Evolutionary conservation across 2,797 vertebrate genomes (phyloP), one percentile per base, ranked within the genome.

Genomic region (Hafferia zeledoni): DNA sequence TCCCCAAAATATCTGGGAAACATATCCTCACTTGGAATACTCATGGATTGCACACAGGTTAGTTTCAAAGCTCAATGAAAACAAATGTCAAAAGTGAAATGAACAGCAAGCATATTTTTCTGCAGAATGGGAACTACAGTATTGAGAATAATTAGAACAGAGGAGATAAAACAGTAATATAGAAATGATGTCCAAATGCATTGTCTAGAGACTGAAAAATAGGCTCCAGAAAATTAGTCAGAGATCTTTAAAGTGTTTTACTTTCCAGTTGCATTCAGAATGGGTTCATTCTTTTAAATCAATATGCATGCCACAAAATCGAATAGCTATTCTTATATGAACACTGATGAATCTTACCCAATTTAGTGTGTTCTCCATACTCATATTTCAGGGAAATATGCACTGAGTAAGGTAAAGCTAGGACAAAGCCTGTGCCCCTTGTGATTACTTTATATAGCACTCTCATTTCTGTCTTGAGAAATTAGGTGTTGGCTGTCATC

Each of bases 401-500:
- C 37, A 65, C 16, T 37, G 50, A 69, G 39, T 19, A 65, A 63
- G 30, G 49, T 67, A 77, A 93, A 91, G 41, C 17, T 53, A 93
- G 68, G 71, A 77, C 33, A 95, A 82, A 94, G 28, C 41, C 75
- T 69, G 20, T 23, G 70, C 8, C 41, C 30, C 93, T 83, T 60
- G 35, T 64, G 57, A 28, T 80, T 90, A n/a, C 35, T 83, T 81
- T 67, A 78, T 61, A 79, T 19, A 46, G 28, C 47, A 67, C 33
- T 72, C 41, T 70, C 20, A 52, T 79, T 96, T 92, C 89, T 93
- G 67, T 85, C 94, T 80, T 70, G 41, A 85, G 71, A 87, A 91
- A 94, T 80, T 71, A 87, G 37, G 41, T 49, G 8, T 70, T 89
- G 64, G 27, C 47, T 82, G 7, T 49, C 43, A 61, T 89, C 78